These are phyloP conservation scores for Onthophagus taurus DNA, from an alignment of 1,140 invertebrate genomes.

Conservation along the genomic window DNA sequence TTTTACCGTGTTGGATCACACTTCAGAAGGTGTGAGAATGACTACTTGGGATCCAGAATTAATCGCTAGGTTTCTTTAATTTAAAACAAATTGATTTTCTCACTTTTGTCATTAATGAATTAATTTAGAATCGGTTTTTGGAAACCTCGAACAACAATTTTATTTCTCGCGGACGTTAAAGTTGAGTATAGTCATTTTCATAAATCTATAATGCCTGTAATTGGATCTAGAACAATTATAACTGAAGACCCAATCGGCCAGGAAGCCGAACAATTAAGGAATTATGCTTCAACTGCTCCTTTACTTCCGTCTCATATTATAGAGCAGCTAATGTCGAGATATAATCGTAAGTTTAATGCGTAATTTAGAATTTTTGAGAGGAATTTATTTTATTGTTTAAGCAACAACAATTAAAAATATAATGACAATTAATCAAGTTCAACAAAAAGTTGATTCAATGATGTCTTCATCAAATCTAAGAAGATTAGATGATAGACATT, in stretches of 20 bases:
- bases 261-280: slow-evolving; percentile 40
- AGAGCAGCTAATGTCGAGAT: slow-evolving; percentile 17
- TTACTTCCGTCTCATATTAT: slow-evolving; percentile 26
- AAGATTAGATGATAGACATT: slow-evolving; percentile 30
- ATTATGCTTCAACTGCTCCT: slow-evolving; percentile 35
- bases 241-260: slow-evolving; percentile 44
- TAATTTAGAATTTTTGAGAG: neutral
- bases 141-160: slow-evolving; percentile 40
- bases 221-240: slow-evolving; percentile 38
- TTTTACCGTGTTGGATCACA: slow-evolving; percentile 44
- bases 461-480: slow-evolving; percentile 7
- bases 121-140: slow-evolving; percentile 37
- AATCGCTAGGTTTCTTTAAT: slow-evolving; percentile 36
- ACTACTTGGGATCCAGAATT: slow-evolving; percentile 44
- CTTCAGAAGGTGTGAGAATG: slow-evolving; percentile 38
- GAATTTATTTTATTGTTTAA: slow-evolving; percentile 19
- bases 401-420: slow-evolving; percentile 37
- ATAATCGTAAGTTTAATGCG: slow-evolving; percentile 1
- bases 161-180: slow-evolving; percentile 44
- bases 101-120: no score
- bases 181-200: slow-evolving; percentile 39
- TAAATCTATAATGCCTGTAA: slow-evolving; percentile 31
- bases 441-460: slow-evolving; percentile 35
- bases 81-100: no score
- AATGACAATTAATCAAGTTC: slow-evolving; percentile 42